Evolutionary conservation across 1,140 invertebrate genomes (phyloP).

Genomic region (Drosophila kurseongensis): DNA sequence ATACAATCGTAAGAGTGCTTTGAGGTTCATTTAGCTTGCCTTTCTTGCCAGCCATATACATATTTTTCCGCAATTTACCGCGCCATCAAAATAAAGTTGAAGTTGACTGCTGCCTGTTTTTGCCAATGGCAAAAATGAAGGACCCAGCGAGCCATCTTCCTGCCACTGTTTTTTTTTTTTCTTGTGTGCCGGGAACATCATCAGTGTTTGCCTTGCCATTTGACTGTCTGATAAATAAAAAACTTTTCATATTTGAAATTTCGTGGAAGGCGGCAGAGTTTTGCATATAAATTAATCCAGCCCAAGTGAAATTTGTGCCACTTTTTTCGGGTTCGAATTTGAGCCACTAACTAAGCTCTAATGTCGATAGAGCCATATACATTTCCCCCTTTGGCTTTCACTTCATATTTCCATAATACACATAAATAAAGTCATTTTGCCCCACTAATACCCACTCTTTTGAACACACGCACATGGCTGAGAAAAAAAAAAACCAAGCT

Average conservation of each 20-base stretch:
- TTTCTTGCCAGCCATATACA: slow-evolving; percentile 29
- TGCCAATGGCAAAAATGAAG: slow-evolving; percentile 45
- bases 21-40: slow-evolving; percentile 18
- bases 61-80: slow-evolving; percentile 70
- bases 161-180: slow-evolving; percentile 12
- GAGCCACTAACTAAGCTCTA: slow-evolving; percentile 27
- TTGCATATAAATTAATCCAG: slow-evolving; percentile 41
- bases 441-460: slow-evolving; percentile 45
- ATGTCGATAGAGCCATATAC: slow-evolving; percentile 27
- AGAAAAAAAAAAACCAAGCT: not conserved
- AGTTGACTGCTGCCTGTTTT: slow-evolving; percentile 63
- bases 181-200: slow-evolving; percentile 29
- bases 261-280: slow-evolving; percentile 11
- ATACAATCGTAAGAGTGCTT: slow-evolving; percentile 7
- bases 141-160: not conserved
- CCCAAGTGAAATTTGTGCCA: slow-evolving; percentile 6
- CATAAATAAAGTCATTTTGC: slow-evolving; percentile 78
- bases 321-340: not conserved
- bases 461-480: slow-evolving; percentile 5
- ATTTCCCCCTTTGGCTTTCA: slow-evolving; percentile 57
- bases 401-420: slow-evolving; percentile 72
- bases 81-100: slow-evolving; percentile 72
- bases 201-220: slow-evolving; percentile 59
- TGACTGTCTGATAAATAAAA: slow-evolving; percentile 35
- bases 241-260: slow-evolving; percentile 35